Evolutionary conservation across 2,888 invertebrate genomes (phyloP), one percentile per base, ranked within the genome.

Genomic region (Griposia aprilina): DNA sequence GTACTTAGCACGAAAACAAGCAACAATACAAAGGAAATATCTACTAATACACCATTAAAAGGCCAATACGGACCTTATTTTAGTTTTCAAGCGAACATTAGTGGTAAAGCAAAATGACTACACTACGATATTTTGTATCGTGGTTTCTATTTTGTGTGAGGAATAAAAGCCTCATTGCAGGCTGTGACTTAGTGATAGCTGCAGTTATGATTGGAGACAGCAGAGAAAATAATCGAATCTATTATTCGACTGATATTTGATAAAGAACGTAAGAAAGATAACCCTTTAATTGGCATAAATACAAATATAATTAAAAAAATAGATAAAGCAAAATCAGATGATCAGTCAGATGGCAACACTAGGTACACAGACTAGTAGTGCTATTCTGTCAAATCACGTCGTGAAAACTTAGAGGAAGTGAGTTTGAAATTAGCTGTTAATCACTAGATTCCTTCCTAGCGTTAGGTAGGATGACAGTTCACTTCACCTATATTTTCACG

Each of bases 11-110:
- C 36, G 66, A 74, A 76, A 87, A 80, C 81, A 76, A 84, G 80
- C 70, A 67, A 76, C 72, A 71, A 76, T 72, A 79, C 84, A 59
- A 78, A 80, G 70, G 82, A 83, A 82, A 72, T 69, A 74, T 66
- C 75, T 71, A 69, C 62, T 87, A 81, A 88, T 83, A 79, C 57
- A 13, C 81, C 67, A 83, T 81, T 89, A 85, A 75, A 76, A 72
- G 84, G 88, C 83, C 89, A 84, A 79, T 70, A 76, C n/a, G 52
- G 78, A 76, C 74, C 66, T 78, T 84, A 89, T 81, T 84, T 84
- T 81, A 45, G 55, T 76, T 75, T 74, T 71, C 41, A 60, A 82
- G 74, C 50, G 59, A 60, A 74, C 78, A 74, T 79, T 87, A 81
- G 63, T 55, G 72, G 66, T 45, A 62, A 57, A 73, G 50, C 70